Evolutionary conservation across 1,140 invertebrate species (phyloP).

Genomic region (Venustaconcha ellipsiformis): DNA sequence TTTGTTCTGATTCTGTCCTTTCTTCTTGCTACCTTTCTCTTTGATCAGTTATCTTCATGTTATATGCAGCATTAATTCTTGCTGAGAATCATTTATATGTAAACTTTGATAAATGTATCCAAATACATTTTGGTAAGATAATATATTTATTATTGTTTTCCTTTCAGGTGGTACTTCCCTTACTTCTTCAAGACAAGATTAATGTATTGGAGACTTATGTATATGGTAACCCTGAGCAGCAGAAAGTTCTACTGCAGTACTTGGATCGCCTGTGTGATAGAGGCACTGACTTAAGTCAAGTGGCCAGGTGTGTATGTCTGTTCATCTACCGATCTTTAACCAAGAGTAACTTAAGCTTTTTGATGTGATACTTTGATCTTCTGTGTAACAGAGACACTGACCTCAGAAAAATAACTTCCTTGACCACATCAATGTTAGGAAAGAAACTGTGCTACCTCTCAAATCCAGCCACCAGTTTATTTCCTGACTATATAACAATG

Average conservation of each 20-base stretch:
- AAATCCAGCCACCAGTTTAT: too few species aligned
- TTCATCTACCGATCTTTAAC: too few species aligned
- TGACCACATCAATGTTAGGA: too few species aligned
- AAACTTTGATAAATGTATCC: not conserved
- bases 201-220: slow-evolving; percentile 79
- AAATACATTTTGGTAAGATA: not conserved
- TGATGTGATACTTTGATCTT: too few species aligned
- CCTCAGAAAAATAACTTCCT: too few species aligned
- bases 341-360: too few species aligned
- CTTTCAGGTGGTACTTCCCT: slow-evolving; percentile 75
- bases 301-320: slow-evolving; percentile 38
- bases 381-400: too few species aligned
- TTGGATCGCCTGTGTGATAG: slow-evolving; percentile 71
- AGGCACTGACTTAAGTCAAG: slow-evolving; percentile 35
- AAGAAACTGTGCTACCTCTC: too few species aligned
- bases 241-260: slow-evolving; percentile 73
- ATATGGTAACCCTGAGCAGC: slow-evolving; percentile 72
- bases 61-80: not conserved
- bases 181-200: slow-evolving; percentile 81
- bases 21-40: too few species aligned
- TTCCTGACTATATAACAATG: too few species aligned
- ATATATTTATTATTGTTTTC: not conserved
- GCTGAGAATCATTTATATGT: not conserved
- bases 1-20: too few species aligned
- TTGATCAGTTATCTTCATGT: too few species aligned